phyloP scores from a whole-genome alignment of 2,797 vertebrate species.

The Melanotaenia boesemani region DNA sequence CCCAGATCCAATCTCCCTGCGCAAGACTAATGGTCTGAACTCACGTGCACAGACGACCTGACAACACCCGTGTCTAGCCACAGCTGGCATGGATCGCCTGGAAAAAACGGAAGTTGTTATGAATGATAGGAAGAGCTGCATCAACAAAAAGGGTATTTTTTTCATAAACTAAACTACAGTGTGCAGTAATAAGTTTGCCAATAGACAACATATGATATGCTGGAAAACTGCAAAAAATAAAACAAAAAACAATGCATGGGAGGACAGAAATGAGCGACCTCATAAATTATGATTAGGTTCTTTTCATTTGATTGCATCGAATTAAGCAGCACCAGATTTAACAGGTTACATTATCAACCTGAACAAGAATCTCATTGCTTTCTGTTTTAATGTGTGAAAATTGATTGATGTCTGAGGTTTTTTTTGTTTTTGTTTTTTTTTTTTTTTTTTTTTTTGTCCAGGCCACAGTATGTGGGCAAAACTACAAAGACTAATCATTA shows the following conservation, averaged over 20 bases:
- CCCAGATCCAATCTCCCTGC: constrained; percentile 62
- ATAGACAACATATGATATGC: constrained; percentile 22
- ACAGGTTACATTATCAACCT: neutral
- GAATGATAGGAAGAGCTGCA: constrained; percentile 67
- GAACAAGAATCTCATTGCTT: constrained; percentile 36
- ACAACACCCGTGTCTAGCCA: constrained; percentile 37
- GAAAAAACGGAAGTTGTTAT: constrained; percentile 55
- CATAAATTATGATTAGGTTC: constrained; percentile 15
- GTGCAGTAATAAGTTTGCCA: constrained; percentile 20
- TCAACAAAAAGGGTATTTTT: constrained; percentile 52
- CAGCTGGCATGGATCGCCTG: constrained; percentile 47
- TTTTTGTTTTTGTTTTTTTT: neutral
- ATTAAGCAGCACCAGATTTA: constrained; percentile 11
- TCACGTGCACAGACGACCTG: constrained; percentile 55
- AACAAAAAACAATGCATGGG: constrained; percentile 4
- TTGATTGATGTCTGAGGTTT: constrained; percentile 46
- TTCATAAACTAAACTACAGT: constrained; percentile 14
- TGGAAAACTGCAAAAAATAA: constrained; percentile 5
- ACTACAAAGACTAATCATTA: constrained; percentile 65
- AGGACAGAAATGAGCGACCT: neutral
- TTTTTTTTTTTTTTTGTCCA: constrained; percentile 5
- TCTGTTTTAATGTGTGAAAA: constrained; percentile 52
- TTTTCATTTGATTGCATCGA: constrained; percentile 19
- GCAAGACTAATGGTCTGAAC: constrained; percentile 44
- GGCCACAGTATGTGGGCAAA: constrained; percentile 25